Base-by-base conservation (phyloP, 2,113 vertebrate species). In the Plotosus lineatus region DNA sequence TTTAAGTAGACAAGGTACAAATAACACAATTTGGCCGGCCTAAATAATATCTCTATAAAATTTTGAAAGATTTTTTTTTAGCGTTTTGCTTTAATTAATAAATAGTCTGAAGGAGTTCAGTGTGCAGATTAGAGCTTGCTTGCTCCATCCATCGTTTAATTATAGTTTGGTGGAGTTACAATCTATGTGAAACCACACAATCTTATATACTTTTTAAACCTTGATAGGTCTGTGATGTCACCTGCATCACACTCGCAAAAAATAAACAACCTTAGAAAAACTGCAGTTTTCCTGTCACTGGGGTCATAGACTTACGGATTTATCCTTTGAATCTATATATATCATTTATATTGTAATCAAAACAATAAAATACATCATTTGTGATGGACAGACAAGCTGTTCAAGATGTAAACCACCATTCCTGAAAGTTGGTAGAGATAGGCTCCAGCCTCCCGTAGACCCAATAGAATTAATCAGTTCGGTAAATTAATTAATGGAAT, bases 1-100 rank as follows among this genome's bases (percentile, higher is more conserved):
- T 76, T 73, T 56, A 82, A 38, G 71, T 28, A 40, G 50, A 28
- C 38, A 80, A 77, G 65, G 38, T 58, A 80, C 66, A 78, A 55
- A 74, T 23, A 23, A 50, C 40, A 36, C 53, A 40, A 42, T 31
- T n/a, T 33, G 33, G 10, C 6, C 42, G 33, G 42, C 26, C 12
- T 56, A n/a, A 44, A 26, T 26, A 68, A 15, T 21, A 68, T n/a
- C 40, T 46, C 55, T 73, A 38, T 3, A 68, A 28, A 48, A 28
- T 48, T 12, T 8, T 46, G 42, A 3, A 46, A 44, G 4, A 21
- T 61, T 46, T 9, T 50, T 21, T 31, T 3, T 55, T 55, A 36
- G 17, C 17, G 21, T n/a, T n/a, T 40, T 14, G 23, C 9, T 26
- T 46, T 66, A 40, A 26, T 42, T 21, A 38, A 40, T 28, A 55